Evolutionary conservation across 1,140 invertebrate species (phyloP).

Genomic region (Ips typographus): DNA sequence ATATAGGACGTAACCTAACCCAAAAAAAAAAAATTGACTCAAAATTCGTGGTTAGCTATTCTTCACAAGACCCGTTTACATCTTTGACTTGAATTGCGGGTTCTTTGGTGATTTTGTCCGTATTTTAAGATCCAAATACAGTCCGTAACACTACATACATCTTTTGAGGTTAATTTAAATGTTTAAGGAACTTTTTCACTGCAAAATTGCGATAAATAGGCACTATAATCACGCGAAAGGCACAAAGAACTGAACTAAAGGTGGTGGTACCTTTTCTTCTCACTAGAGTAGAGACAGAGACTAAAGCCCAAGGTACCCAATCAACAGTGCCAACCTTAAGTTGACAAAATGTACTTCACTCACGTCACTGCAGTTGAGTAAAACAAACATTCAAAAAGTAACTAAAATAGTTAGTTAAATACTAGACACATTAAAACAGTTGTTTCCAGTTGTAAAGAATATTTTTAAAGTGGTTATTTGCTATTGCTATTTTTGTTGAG

Average conservation of each 20-base stretch:
- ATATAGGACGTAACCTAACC: no score
- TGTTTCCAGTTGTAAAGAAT: no score
- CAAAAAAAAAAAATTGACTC: no score
- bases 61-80: no score
- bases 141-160: constrained; percentile 12
- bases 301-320: neutral
- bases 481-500: no score
- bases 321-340: constrained; percentile 16
- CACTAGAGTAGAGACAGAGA: neutral
- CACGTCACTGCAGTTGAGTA: neutral
- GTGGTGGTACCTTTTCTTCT: constrained; percentile 27
- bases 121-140: constrained; percentile 3
- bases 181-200: constrained; percentile 21
- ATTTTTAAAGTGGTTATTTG: no score
- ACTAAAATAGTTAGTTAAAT: no score
- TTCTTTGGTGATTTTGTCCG: constrained; percentile 6
- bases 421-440: no score
- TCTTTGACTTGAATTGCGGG: constrained; percentile 12
- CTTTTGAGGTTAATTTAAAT: neutral
- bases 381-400: no score
- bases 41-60: no score
- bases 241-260: constrained; percentile 30
- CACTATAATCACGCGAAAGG: constrained; percentile 23
- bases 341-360: neutral
- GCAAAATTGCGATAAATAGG: constrained; percentile 10